Percentiles rank a stretch among this genome's conserved stretches.
phyloP scores from a whole-genome alignment of 2,113 vertebrate species.

The Gorsachius goisagi region DNA sequence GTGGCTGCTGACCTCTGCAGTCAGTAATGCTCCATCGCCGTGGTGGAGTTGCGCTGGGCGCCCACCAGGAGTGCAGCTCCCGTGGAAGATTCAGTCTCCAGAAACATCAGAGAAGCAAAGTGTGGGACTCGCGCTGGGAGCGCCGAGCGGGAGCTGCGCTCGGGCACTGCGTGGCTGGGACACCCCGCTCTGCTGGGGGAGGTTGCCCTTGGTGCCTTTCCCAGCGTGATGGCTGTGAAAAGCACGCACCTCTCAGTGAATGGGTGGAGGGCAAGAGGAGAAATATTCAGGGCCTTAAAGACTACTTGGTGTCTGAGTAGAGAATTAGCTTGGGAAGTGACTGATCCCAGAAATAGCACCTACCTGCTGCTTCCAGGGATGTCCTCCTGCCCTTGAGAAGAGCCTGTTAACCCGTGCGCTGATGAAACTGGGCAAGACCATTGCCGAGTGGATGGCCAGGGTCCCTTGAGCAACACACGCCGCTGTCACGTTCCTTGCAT shows the following conservation, averaged over 20 bases:
- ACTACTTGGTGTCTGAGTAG: not conserved
- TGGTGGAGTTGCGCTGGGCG: not conserved
- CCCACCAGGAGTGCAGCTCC: not conserved
- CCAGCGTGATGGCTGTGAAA: not conserved
- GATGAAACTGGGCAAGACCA: not conserved
- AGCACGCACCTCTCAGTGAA: not conserved
- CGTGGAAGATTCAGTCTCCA: not conserved
- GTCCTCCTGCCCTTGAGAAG: not conserved
- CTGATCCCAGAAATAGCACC: not conserved
- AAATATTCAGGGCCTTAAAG: not conserved
- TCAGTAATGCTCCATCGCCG: not conserved
- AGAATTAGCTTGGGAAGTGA: not conserved
- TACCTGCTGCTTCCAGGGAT: not conserved
- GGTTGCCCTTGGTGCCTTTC: not conserved
- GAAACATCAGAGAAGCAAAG: not conserved
- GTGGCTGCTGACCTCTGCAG: not conserved
- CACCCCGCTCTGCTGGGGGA: not conserved
- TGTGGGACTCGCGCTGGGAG: not conserved
- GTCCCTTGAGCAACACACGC: not conserved
- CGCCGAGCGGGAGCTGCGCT: not conserved
- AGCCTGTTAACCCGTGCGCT: not conserved
- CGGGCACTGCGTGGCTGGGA: rapidly evolving
- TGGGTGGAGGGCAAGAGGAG: not conserved
- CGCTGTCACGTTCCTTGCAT: not conserved
- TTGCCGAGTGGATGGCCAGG: not conserved